phyloP scores from a whole-genome alignment of 1,140 invertebrate species.

The Lepidurus packardi region DNA sequence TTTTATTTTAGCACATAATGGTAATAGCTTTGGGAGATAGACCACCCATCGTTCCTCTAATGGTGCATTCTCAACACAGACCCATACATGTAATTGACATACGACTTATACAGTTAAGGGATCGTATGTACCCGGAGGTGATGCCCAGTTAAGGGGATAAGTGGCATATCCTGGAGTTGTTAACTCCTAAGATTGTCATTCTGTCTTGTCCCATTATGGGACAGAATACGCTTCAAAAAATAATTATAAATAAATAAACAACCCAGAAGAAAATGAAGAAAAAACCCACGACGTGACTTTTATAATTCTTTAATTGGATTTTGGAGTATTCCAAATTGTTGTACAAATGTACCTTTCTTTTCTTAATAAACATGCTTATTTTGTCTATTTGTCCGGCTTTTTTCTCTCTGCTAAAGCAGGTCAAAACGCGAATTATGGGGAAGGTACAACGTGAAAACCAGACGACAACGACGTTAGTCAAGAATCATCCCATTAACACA shows the following conservation, averaged over 20 bases:
- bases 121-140: not conserved
- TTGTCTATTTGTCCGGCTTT: too few species aligned
- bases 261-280: too few species aligned
- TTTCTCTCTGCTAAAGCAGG: too few species aligned
- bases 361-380: too few species aligned
- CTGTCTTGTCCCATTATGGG: not conserved
- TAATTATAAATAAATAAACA: too few species aligned
- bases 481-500: not conserved
- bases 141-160: not conserved
- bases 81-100: constrained; percentile 9
- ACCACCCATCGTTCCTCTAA: not conserved
- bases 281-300: too few species aligned
- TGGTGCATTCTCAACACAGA: not conserved
- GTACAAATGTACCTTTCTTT: too few species aligned
- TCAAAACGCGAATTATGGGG: not conserved
- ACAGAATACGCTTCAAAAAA: not conserved
- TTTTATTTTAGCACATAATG: not conserved
- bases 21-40: not conserved
- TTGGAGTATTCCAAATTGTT: too few species aligned
- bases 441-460: not conserved
- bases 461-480: not conserved
- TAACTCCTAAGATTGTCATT: not conserved
- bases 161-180: not conserved
- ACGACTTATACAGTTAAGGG: not conserved
- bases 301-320: too few species aligned